phyloP scores from a whole-genome alignment of 2,888 invertebrate genomes.

The Rhagophthalmus giganteus region DNA sequence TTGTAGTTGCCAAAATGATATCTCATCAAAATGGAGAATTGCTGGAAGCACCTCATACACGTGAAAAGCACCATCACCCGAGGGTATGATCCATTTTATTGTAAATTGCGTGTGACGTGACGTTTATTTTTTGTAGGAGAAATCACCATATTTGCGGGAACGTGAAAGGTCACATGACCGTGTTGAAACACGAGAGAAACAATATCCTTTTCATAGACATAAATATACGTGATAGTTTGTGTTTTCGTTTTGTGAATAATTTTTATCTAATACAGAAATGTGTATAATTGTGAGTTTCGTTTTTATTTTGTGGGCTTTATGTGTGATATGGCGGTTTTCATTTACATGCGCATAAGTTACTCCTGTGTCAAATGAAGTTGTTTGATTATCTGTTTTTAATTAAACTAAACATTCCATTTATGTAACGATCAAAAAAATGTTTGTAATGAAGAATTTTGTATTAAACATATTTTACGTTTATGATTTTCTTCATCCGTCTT shows the following conservation, averaged over 20 bases:
- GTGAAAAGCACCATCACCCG: conserved; percentile 73
- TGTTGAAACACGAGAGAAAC: conserved; percentile 75
- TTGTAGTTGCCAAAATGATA: conserved; percentile 62
- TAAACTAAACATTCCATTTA: no score
- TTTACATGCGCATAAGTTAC: no score
- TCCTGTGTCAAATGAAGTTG: no score
- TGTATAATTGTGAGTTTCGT: no score
- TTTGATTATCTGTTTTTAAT: no score
- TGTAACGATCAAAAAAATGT: no score
- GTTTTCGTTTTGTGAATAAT: conserved; percentile 14
- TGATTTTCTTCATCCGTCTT: no score
- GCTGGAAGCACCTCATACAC: conserved; percentile 62
- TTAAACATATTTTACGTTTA: no score
- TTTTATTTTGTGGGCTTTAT: background rate
- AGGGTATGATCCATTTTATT: no score
- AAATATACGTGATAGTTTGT: conserved; percentile 15
- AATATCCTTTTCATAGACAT: conserved; percentile 70
- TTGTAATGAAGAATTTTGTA: no score
- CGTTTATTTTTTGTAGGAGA: conserved; percentile 70
- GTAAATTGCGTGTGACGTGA: no score
- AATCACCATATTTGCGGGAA: conserved; percentile 72
- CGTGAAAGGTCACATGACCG: conserved; percentile 77
- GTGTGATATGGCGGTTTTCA: conserved; percentile 3
- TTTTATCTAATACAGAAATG: conserved; percentile 16
- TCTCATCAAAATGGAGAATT: conserved; percentile 78